Evolutionary conservation across 2,797 vertebrate species (phyloP).

Genomic region (Neomorphus geoffroyi): DNA sequence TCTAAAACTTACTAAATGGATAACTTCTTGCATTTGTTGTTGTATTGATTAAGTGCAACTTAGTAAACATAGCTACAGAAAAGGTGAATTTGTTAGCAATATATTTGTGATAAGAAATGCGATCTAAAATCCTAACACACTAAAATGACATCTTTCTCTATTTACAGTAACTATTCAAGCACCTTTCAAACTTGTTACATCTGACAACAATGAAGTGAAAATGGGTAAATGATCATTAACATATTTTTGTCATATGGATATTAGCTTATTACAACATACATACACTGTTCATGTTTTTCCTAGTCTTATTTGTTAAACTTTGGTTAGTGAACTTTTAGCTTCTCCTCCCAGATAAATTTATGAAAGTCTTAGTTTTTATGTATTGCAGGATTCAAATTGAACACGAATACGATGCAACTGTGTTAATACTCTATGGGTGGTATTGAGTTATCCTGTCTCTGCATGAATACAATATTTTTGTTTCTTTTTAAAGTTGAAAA

Average conservation of each 20-base stretch:
- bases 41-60: background rate
- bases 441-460: background rate
- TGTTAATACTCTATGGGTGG: slow-evolving; percentile 10
- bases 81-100: background rate
- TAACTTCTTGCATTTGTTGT: background rate
- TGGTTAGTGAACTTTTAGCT: background rate
- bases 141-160: background rate
- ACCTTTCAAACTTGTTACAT: background rate
- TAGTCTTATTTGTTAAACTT: background rate
- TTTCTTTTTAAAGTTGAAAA: background rate
- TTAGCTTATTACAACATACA: background rate
- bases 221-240: background rate
- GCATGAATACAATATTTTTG: background rate
- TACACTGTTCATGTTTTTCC: background rate
- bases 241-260: background rate
- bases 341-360: background rate
- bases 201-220: background rate
- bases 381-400: background rate
- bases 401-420: slow-evolving; percentile 7
- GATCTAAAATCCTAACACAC: background rate
- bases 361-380: background rate
- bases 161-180: background rate
- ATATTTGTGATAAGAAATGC: background rate
- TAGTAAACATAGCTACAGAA: background rate
- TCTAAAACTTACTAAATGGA: background rate